phyloP scores from a whole-genome alignment of 1,140 invertebrate species.

The Meteorus sp. region DNA sequence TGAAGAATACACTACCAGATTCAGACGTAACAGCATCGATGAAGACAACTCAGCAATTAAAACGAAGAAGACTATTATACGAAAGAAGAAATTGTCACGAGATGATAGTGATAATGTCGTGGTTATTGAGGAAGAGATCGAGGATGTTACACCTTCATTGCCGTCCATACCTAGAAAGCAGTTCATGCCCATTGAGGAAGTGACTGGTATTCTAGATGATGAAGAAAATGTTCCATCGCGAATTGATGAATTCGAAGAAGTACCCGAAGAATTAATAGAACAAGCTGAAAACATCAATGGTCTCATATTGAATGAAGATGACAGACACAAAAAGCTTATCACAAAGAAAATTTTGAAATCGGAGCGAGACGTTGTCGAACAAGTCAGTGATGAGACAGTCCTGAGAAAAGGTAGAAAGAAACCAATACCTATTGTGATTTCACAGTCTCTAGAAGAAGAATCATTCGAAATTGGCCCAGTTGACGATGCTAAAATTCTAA shows the following conservation, averaged over 20 bases:
- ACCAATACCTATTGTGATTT: conserved; percentile 30
- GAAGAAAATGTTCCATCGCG: conserved; percentile 40
- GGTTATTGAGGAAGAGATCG: conserved; percentile 55
- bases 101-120: conserved; percentile 40
- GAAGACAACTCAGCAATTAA: conserved; percentile 52
- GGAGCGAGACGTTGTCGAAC: conserved; percentile 18
- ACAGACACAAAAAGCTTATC: conserved; percentile 25
- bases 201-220: conserved; percentile 35
- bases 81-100: conserved; percentile 37
- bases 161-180: conserved; percentile 50
- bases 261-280: conserved; percentile 11
- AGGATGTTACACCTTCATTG: conserved; percentile 41
- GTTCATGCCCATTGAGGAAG: conserved; percentile 52
- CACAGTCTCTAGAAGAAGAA: conserved; percentile 30
- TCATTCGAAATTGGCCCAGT: conserved; percentile 41
- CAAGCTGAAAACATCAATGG: conserved; percentile 19
- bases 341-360: conserved; percentile 40
- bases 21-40: conserved; percentile 51
- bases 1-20: conserved; percentile 56
- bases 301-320: conserved; percentile 27
- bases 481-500: conserved; percentile 14
- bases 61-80: conserved; percentile 52
- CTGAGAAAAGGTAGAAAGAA: conserved; percentile 37
- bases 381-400: conserved; percentile 13
- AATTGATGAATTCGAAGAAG: conserved; percentile 34